Base-by-base conservation (phyloP, 2,113 vertebrate genomes). In the Dasyurus viverrinus region DNA sequence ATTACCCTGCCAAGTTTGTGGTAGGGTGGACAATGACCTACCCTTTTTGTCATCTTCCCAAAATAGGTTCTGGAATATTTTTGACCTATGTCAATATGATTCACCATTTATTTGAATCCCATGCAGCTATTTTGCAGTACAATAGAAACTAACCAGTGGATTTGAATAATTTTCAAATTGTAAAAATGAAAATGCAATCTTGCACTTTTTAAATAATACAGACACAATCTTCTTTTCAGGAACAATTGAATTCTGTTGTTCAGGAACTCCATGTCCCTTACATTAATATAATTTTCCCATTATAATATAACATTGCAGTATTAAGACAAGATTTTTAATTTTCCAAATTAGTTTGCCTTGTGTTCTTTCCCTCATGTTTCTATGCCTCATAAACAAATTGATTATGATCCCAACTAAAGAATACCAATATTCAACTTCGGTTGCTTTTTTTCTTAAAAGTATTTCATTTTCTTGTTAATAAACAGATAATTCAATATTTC, bases 121-220 rank as follows among this genome's bases (percentile, higher is more conserved):
- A 25, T 48, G 23, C n/a, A 91, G n/a, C 90, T 19, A 57, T 93
- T 46, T 93, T 54, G 22, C 53, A 60, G 25, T 89, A 91, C 93
- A 95, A 94, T 50, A 93, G 92, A 95, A 97, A 91, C 90, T 91
- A 94, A 95, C 52, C 48, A 93, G 7, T 90, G 53, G 76, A 54
- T 97, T 93, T 93, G 92, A 96, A 92, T 90, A 93, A 90, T 96
- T 97, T 97, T 96, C 36, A 36, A 89, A 96, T 89, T 92, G 90
- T 89, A 93, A 93, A 95, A 94, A 8, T 95, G 50, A 95, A 97
- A 95, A 95, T 27, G 94, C 47, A 96, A 48, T 96, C 27, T 53
- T 93, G 52, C 68, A 94, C 92, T 96, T 94, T 97, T 94, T 92
- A 96, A 52, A 84, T 84, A 93, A 90, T 23, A 42, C 30, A 90